These are phyloP conservation scores for Stictonetta naevosa DNA, from an alignment of 2,113 vertebrate genomes.

Conservation along the genomic window DNA sequence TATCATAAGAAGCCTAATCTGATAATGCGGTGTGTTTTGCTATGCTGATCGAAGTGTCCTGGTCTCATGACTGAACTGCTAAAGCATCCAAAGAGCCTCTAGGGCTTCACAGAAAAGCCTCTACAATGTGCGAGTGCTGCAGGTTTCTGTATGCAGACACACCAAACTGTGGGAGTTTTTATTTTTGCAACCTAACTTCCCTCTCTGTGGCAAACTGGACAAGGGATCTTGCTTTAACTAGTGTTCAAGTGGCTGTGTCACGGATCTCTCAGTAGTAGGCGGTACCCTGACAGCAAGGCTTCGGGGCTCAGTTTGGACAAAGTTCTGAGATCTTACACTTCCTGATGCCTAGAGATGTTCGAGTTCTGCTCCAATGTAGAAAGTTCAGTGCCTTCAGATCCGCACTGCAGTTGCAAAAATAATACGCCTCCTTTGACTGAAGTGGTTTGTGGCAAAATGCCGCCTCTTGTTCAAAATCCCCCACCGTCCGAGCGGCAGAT, in stretches of 20 bases:
- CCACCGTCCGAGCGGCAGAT: not conserved
- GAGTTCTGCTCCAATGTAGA: not conserved
- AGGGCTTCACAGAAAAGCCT: constrained; percentile 41
- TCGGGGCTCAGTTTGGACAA: not conserved
- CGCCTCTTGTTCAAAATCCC: not conserved
- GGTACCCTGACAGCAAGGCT: not conserved
- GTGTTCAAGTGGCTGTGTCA: accelerated
- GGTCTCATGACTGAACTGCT: constrained; percentile 47
- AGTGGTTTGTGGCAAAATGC: not conserved
- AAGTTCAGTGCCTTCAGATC: not conserved
- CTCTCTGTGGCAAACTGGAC: not conserved
- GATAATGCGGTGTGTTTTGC: constrained; percentile 52
- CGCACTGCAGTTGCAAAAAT: not conserved
- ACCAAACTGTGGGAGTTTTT: not conserved
- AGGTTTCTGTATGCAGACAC: constrained; percentile 36
- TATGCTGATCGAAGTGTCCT: constrained; percentile 54
- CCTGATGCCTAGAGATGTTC: not conserved
- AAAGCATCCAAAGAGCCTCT: constrained; percentile 57
- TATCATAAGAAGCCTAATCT: constrained; percentile 17
- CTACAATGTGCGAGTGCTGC: not conserved
- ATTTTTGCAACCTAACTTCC: not conserved
- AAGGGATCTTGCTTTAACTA: not conserved
- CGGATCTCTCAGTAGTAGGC: not conserved
- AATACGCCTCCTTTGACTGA: not conserved
- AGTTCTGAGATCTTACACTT: not conserved